Conservation (phyloP, 2,888 invertebrate genomes). For the Drosophila picticornis region DNA sequence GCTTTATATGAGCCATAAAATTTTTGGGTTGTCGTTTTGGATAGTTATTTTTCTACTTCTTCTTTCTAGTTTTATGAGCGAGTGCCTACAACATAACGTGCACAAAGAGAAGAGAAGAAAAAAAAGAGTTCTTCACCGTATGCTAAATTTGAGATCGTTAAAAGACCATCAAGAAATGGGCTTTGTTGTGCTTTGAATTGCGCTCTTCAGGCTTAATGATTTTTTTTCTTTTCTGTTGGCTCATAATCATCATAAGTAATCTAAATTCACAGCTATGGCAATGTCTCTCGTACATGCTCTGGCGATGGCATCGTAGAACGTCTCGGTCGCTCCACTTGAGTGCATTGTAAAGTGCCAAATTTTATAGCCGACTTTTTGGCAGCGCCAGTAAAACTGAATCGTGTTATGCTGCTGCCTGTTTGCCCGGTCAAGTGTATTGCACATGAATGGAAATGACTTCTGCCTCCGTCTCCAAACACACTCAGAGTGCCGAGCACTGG, state of each 20-base stretch:
- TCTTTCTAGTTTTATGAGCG: constrained; percentile 36
- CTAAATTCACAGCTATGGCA: constrained; percentile 74
- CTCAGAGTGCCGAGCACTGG: neutral
- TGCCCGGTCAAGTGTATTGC: constrained; percentile 34
- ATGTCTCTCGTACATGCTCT: constrained; percentile 25
- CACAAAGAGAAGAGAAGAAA: neutral
- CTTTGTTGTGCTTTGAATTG: constrained; percentile 58
- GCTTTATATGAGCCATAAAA: constrained; percentile 56
- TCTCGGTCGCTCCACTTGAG: constrained; percentile 30
- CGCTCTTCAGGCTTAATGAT: constrained; percentile 12
- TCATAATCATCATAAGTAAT: constrained; percentile 75
- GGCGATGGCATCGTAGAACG: neutral
- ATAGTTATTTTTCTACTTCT: neutral
- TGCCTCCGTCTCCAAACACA: constrained; percentile 14
- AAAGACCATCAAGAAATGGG: constrained; percentile 58
- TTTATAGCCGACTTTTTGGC: constrained; percentile 66
- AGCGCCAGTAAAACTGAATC: constrained; percentile 37
- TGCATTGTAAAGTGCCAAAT: constrained; percentile 64
- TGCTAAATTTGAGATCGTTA: constrained; percentile 64
- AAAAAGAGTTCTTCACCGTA: constrained; percentile 25
- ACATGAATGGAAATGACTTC: constrained; percentile 49
- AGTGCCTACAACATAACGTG: constrained; percentile 35
- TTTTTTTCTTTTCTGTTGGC: constrained; percentile 33
- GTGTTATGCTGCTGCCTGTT: constrained; percentile 21
- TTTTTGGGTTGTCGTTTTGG: constrained; percentile 12